These are phyloP conservation scores for Geotrupes spiniger DNA, from an alignment of 2,888 invertebrate species.

Conservation along the genomic window DNA sequence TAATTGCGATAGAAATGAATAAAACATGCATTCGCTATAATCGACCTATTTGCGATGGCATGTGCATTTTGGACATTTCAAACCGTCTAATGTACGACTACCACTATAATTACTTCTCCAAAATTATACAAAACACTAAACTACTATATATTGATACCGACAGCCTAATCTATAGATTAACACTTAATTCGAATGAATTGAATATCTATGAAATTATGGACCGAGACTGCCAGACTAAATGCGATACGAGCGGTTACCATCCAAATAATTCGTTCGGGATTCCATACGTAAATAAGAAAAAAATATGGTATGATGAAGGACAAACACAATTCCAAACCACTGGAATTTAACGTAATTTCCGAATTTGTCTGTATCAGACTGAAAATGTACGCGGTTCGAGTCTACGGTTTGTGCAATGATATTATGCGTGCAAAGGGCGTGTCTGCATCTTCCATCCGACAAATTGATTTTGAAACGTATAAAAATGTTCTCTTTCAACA, in stretches of 20 bases:
- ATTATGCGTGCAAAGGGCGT: no score
- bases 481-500: no score
- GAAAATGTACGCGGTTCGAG: no score
- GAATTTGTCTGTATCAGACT: no score
- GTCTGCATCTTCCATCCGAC: no score
- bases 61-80: conserved; percentile 39
- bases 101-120: conserved; percentile 19
- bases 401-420: no score
- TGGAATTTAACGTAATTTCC: no score
- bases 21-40: conserved; percentile 31
- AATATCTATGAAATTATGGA: not conserved
- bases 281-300: no score
- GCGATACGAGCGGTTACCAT: conserved; percentile 2
- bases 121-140: not conserved
- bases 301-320: no score
- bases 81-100: conserved; percentile 42
- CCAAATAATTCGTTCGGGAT: not conserved
- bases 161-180: not conserved
- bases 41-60: conserved; percentile 42
- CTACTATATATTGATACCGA: conserved; percentile 2
- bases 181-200: not conserved
- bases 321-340: no score
- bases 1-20: conserved; percentile 38
- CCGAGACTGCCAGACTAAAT: not conserved
- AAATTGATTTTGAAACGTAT: no score